phyloP scores from a whole-genome alignment of 2,113 vertebrate genomes.

The Festucalex cinctus region DNA sequence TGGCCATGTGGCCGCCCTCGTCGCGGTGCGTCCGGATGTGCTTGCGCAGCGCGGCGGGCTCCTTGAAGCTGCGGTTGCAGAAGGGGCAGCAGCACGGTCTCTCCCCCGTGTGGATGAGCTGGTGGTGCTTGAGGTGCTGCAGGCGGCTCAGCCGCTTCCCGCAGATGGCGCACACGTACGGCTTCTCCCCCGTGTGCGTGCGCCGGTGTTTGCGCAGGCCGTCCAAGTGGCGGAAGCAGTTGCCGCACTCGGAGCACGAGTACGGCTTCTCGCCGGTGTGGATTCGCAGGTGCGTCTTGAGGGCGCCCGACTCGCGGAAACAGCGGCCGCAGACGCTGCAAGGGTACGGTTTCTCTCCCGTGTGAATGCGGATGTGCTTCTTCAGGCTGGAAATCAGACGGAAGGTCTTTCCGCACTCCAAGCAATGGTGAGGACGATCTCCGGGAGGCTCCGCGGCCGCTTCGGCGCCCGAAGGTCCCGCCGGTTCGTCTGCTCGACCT shows the following conservation, averaged over 20 bases:
- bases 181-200: slow-evolving; percentile 78
- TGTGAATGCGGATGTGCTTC: slow-evolving; percentile 80
- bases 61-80: slow-evolving; percentile 77
- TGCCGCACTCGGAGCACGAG: slow-evolving; percentile 75
- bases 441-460: slow-evolving; percentile 42
- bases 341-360: slow-evolving; percentile 77
- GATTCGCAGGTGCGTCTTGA: slow-evolving; percentile 78
- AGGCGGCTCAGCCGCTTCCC: slow-evolving; percentile 78
- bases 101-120: slow-evolving; percentile 79
- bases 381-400: slow-evolving; percentile 78
- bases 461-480: slow-evolving; percentile 53
- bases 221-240: slow-evolving; percentile 76
- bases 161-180: slow-evolving; percentile 74
- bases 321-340: slow-evolving; percentile 74
- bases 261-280: slow-evolving; percentile 79
- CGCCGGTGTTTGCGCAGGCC: slow-evolving; percentile 77
- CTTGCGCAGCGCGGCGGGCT: slow-evolving; percentile 72
- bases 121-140: slow-evolving; percentile 80
- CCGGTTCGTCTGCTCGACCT: slow-evolving; percentile 43
- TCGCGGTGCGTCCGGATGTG: slow-evolving; percentile 74
- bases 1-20: slow-evolving; percentile 57
- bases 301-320: slow-evolving; percentile 76
- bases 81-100: slow-evolving; percentile 75
- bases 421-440: slow-evolving; percentile 75
- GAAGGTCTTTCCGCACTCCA: slow-evolving; percentile 79